Conservation (phyloP, 1,140 invertebrate genomes). For the Leptestheria dahalacensis region DNA sequence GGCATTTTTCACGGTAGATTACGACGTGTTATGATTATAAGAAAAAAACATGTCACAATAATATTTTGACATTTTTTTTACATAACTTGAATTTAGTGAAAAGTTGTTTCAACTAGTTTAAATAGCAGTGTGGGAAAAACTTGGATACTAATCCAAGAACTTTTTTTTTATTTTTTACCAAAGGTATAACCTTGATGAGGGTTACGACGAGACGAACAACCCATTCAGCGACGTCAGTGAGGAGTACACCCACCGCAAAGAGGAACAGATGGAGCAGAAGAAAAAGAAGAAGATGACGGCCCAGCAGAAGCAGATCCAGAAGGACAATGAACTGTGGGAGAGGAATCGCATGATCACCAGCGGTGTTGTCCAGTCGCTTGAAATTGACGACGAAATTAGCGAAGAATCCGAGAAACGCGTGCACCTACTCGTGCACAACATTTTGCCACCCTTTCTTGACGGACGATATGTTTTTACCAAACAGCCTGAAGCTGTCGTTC, state of each 20-base stretch:
- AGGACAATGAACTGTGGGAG: constrained; percentile 98
- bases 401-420: constrained; percentile 83
- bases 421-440: constrained; percentile 93
- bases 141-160: not conserved
- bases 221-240: constrained; percentile 79
- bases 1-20: too few species aligned
- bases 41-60: too few species aligned
- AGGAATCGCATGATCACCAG: constrained; percentile 94
- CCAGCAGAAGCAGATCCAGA: constrained; percentile 85
- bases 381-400: constrained; percentile 82
- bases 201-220: constrained; percentile 82
- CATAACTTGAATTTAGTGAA: not conserved
- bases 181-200: constrained; percentile 92
- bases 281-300: constrained; percentile 84
- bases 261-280: constrained; percentile 75
- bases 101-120: not conserved
- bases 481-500: constrained; percentile 91
- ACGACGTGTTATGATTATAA: too few species aligned
- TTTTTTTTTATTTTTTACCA: constrained; percentile 32
- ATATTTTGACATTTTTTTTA: too few species aligned
- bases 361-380: constrained; percentile 78
- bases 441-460: constrained; percentile 96
- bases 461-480: constrained; percentile 98
- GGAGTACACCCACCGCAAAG: constrained; percentile 80
- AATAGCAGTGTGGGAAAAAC: not conserved